Conservation (phyloP, 2,888 invertebrate genomes). For the Bursaphelenchus okinawaensis region DNA sequence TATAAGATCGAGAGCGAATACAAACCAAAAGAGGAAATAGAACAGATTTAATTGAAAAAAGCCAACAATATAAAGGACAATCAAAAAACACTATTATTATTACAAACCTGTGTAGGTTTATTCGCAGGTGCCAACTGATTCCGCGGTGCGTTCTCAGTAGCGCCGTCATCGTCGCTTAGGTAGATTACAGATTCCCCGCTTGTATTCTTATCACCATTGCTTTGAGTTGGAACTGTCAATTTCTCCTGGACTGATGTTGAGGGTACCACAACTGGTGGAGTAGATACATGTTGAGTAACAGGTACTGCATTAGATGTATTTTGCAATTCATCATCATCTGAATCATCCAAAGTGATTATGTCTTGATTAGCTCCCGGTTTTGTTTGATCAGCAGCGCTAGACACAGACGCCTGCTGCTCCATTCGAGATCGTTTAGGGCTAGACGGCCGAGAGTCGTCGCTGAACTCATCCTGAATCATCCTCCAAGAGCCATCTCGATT, state of each 20-base stretch:
- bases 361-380: neutral
- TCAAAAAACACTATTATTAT: neutral
- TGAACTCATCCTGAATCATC: conserved; percentile 29
- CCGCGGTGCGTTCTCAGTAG: neutral
- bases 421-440: neutral
- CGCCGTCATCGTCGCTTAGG: neutral
- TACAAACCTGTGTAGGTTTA: neutral
- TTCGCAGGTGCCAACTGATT: conserved; percentile 5
- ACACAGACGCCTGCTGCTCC: neutral
- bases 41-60: neutral
- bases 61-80: neutral
- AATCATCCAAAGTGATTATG: neutral
- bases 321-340: neutral
- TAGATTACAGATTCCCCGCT: neutral
- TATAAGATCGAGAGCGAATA: too few species aligned
- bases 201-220: neutral
- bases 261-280: neutral
- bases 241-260: conserved; percentile 2
- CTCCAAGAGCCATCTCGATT: conserved; percentile 45
- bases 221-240: conserved; percentile 5
- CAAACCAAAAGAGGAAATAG: neutral
- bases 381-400: neutral
- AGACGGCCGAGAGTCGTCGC: conserved; percentile 4
- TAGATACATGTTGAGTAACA: neutral
- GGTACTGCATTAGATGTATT: too few species aligned